Conservation (phyloP, 2,113 vertebrate species). For the Nestor notabilis region DNA sequence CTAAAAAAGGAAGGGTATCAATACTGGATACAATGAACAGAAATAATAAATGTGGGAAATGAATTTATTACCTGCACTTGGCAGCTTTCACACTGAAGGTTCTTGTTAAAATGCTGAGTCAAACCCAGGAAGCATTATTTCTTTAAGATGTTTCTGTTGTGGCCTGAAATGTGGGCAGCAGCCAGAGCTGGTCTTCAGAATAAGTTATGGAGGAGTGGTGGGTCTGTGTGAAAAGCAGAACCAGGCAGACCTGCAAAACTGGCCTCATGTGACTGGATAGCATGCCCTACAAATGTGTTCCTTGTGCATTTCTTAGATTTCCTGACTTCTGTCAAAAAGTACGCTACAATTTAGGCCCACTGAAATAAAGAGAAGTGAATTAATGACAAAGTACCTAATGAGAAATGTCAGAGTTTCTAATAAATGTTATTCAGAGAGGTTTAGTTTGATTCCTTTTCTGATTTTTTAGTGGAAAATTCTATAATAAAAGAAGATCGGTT, state of each 20-base stretch:
- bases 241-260: background rate
- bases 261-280: background rate
- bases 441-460: conserved; percentile 11
- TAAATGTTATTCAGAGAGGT: background rate
- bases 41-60: background rate
- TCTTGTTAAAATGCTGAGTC: background rate
- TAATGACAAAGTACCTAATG: conserved; percentile 1
- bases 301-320: background rate
- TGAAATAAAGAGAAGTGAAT: background rate
- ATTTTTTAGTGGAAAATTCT: background rate
- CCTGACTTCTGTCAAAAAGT: background rate
- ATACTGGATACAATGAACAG: background rate
- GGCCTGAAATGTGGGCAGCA: background rate
- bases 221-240: background rate
- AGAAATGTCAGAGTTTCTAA: conserved; percentile 15
- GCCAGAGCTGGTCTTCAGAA: background rate
- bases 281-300: background rate
- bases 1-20: background rate
- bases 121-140: background rate
- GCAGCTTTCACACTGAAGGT: background rate
- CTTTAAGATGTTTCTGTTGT: background rate
- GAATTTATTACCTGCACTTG: background rate
- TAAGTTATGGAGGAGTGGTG: background rate
- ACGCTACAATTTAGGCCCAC: background rate
- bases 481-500: background rate